These are phyloP conservation scores for Grammatotria lemairii DNA, from an alignment of 2,113 vertebrate genomes.

Conservation along the genomic window DNA sequence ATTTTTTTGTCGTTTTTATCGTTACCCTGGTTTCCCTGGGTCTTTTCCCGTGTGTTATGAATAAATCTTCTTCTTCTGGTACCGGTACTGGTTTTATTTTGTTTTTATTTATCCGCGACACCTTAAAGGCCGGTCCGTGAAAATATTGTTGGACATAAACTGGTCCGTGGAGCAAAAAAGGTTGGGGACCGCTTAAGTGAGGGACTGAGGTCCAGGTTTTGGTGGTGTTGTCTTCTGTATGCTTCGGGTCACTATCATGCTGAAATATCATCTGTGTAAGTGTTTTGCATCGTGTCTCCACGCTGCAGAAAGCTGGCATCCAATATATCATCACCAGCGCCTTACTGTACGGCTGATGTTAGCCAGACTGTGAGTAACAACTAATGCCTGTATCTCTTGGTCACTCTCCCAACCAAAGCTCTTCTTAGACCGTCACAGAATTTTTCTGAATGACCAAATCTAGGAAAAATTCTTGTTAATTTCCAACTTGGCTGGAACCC, in stretches of 20 bases:
- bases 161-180: not conserved
- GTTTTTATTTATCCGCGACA: not conserved
- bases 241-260: not conserved
- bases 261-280: not conserved
- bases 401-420: not conserved
- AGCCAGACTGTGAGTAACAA: not conserved
- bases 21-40: not conserved
- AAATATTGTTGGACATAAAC: not conserved
- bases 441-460: not conserved
- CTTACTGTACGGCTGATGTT: not conserved
- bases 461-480: not conserved
- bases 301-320: not conserved
- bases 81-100: not conserved
- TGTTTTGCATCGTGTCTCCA: not conserved
- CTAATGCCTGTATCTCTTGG: not conserved
- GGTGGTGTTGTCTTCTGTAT: not conserved
- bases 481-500: not conserved
- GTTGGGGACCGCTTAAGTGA: not conserved
- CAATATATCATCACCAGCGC: not conserved
- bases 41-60: not conserved
- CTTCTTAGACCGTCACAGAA: not conserved
- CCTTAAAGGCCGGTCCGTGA: not conserved
- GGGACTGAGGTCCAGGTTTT: not conserved
- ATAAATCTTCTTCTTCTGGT: not conserved
- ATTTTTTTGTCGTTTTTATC: not conserved